phyloP scores from a whole-genome alignment of 2,113 vertebrate species.

The Megalops atlanticus region DNA sequence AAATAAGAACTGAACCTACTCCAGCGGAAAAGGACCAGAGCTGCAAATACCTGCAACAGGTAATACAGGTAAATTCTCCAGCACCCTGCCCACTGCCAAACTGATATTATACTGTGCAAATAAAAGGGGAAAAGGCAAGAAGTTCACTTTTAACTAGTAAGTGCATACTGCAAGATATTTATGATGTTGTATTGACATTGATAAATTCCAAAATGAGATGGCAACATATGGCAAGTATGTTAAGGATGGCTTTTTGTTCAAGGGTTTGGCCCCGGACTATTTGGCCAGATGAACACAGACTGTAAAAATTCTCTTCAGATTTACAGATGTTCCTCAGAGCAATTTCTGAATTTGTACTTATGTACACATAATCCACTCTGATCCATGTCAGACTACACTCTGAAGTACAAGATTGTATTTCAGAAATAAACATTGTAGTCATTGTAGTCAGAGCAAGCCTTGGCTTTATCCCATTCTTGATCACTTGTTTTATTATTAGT shows the following conservation, averaged over 20 bases:
- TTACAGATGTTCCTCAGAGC: background rate
- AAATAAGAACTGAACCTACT: too few relatives aligned
- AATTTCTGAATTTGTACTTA: background rate
- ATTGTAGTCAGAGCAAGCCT: too few relatives aligned
- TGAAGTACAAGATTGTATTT: background rate
- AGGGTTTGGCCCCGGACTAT: background rate
- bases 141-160: background rate
- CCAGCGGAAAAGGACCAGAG: background rate
- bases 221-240: background rate
- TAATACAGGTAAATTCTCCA: too few relatives aligned
- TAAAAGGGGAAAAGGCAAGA: background rate
- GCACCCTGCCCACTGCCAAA: background rate
- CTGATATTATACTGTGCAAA: conserved; percentile 14
- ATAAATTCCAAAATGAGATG: conserved; percentile 14
- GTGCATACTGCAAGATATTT: background rate
- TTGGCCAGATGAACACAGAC: background rate
- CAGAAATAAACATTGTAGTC: background rate
- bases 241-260: background rate
- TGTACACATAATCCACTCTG: background rate
- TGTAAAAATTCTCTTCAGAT: background rate
- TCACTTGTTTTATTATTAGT: too few relatives aligned
- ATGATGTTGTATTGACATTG: background rate
- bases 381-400: background rate
- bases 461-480: too few relatives aligned
- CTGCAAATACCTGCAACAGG: background rate